Conservation (phyloP, 2,113 vertebrate species). For the Hylia prasina region DNA sequence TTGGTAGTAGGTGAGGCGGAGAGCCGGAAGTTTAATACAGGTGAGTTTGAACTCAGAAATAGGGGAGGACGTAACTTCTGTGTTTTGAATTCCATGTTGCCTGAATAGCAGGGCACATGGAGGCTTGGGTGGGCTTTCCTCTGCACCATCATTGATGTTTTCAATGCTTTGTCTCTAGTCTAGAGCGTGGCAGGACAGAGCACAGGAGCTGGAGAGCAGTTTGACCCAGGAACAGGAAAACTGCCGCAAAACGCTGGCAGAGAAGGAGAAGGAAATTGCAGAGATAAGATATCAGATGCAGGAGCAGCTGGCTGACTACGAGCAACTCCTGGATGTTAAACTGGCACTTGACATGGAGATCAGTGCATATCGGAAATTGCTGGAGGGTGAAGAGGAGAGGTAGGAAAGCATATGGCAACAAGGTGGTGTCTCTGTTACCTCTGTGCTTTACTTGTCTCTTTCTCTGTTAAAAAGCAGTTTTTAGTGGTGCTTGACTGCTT, state of each 20-base stretch:
- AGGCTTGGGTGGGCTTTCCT: background rate
- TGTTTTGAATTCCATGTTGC: fast-evolving
- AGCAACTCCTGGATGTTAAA: conserved; percentile 90
- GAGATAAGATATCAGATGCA: conserved; percentile 83
- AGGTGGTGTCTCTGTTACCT: background rate
- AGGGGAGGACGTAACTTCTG: fast-evolving
- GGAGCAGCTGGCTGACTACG: conserved; percentile 82
- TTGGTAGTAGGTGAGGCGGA: background rate
- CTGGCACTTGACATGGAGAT: conserved; percentile 93
- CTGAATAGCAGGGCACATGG: background rate
- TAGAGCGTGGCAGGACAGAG: conserved; percentile 81
- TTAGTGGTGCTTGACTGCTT: background rate
- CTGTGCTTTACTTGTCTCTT: background rate
- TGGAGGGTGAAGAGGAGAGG: conserved; percentile 93
- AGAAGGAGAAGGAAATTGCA: conserved; percentile 81
- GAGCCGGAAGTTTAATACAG: background rate
- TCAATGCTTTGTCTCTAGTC: conserved; percentile 60
- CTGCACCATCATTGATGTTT: background rate
- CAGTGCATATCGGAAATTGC: conserved; percentile 84
- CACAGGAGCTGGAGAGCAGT: conserved; percentile 78
- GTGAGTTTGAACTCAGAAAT: background rate
- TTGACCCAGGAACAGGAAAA: conserved; percentile 80
- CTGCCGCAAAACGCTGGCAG: conserved; percentile 67
- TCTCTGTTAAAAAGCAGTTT: background rate
- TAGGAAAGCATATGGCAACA: conserved; percentile 20